Evolutionary conservation across 2,888 invertebrate genomes (phyloP).

Genomic region (Plebejus melissa): DNA sequence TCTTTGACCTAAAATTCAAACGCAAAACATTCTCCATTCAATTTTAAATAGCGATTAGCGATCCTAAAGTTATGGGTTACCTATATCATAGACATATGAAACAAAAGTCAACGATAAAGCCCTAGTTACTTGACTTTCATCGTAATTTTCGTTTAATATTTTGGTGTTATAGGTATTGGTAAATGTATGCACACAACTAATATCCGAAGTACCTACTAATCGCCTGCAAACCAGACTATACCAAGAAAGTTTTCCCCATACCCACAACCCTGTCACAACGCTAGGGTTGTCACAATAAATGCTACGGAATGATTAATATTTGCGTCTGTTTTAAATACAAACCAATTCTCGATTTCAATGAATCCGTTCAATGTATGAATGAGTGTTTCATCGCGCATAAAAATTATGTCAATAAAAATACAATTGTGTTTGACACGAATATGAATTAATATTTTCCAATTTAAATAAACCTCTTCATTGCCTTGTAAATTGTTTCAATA

Average conservation of each 20-base stretch:
- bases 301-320: conserved; percentile 33
- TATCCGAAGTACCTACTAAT: background rate
- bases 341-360: conserved; percentile 32
- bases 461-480: conserved; percentile 16
- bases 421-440: conserved; percentile 27
- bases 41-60: too few relatives aligned
- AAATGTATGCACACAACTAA: background rate
- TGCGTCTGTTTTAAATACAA: conserved; percentile 37
- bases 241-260: conserved; percentile 14
- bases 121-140: too few relatives aligned
- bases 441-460: conserved; percentile 25
- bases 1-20: too few relatives aligned
- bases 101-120: too few relatives aligned
- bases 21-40: too few relatives aligned
- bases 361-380: conserved; percentile 31
- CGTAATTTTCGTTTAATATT: too few relatives aligned
- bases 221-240: conserved; percentile 13
- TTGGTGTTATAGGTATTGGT: background rate
- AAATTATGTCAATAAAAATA: conserved; percentile 27
- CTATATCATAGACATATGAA: too few relatives aligned
- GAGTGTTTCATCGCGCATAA: conserved; percentile 27
- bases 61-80: too few relatives aligned
- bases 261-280: conserved; percentile 32
- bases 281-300: background rate
- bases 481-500: conserved; percentile 14